Base-by-base conservation (phyloP, 2,888 invertebrate genomes). In the Calameuta idolon region DNA sequence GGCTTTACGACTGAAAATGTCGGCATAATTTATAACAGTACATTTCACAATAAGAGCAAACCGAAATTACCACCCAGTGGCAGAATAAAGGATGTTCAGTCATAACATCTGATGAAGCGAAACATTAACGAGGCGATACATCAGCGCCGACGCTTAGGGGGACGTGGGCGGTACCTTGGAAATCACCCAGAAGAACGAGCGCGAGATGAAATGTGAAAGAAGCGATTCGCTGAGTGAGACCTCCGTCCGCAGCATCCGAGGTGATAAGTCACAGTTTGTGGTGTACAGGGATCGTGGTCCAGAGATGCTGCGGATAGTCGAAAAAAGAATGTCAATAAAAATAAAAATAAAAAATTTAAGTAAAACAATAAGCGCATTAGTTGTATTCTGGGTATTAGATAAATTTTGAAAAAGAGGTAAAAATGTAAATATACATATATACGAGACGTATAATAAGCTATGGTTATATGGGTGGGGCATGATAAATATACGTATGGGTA, bases 1-100 rank as follows among this genome's bases (percentile, higher is more conserved):
- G 77, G 81, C 81, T 83, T 82, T 82, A 83, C 79, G 77, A 80
- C 81, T 77, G 81, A 78, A 79, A 79, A 80, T 79, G 83, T 80
- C 82, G 77, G 77, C 78, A 77, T 82, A 82, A 82, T 83, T 82
- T 82, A 83, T 78, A 81, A 79, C 82, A 79, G 81, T 79, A 83
- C 83, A 83, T 86, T 88, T 87, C 86, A 85, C 89, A 88, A 88
- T 87, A 89, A 89, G 88, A 88, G 86, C 87, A 87, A 85, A 80
- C 85, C 83, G 85, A 89, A 89, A 88, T 89, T 89, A 88, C 89
- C 89, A 89, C 89, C 89, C 89, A 88, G 89, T 89, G 89, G 89
- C 89, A 86, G 86, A 84, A 87, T 89, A 88, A 88, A 85, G 81
- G 83, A 84, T 85, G 89, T 88, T 87, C 88, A 84, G 88, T 89